Base-by-base conservation (phyloP, 2,113 vertebrate species). In the Nesoenas mayeri region DNA sequence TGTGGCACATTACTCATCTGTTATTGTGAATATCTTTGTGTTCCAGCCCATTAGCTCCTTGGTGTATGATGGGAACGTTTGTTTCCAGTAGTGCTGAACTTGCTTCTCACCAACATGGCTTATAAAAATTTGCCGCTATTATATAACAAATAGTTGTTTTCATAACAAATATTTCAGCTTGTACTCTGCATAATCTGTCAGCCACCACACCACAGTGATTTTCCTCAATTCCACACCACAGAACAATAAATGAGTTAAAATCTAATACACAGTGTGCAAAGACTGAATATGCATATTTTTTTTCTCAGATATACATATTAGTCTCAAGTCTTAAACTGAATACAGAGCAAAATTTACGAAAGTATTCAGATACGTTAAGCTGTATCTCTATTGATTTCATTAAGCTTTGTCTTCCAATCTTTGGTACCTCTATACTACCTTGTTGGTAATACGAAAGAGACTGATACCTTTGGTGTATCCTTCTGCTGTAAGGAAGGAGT, bases 231-330 rank as follows among this genome's bases (percentile, higher is more conserved):
- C 77, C 48, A 6, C 11, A 4, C 11, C 85, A 44, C 25, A 50
- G 70, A 94, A 54, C n/a, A 64, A 77, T 88, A 93, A 96, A 79
- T 47, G 58, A 70, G 58, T 48, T 70, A 77, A 73, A 89, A 87
- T 79, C 15, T 44, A 73, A 60, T 53, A 13, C 10, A 11, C 29
- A 60, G 9, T 74, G 34, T 65, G 38, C 58, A 64, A 40, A 86
- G 48, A 40, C 42, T 60, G 36, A 70, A 66, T 26, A 18, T 44
- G 34, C 38, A 1, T 26, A 7, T 11, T 57, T 20, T 61, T 69
- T 56, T 51, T 61, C 36, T 79, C 26, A 60, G 48, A 58, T 16
- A 29, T 16, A 40, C 42, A 24, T 4, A 44, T 67, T 50, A 79
- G 11, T 79, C 40, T 70, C n/a, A 32, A 47, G 7, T 42, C 51